Percentiles rank a stretch among this genome's conserved stretches.
Evolutionary conservation across 2,113 vertebrate species (phyloP).

Genomic region (Cryptoleucopteryx plumbea): DNA sequence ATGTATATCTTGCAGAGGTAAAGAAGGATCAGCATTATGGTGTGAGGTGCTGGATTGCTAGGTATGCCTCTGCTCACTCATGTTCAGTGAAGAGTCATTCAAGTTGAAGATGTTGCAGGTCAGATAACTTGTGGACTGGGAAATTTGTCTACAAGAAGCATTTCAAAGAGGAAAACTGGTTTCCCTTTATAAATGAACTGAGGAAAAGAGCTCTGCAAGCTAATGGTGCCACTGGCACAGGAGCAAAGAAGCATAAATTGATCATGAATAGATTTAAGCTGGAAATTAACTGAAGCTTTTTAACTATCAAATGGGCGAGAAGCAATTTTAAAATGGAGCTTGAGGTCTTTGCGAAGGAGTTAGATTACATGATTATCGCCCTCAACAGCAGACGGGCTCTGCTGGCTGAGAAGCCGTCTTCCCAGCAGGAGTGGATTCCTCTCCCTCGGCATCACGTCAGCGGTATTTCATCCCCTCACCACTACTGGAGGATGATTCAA

Average conservation of each 20-base stretch:
- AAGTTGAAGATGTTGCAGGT: not conserved
- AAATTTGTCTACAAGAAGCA: slow-evolving; percentile 2
- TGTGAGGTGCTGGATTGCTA: not conserved
- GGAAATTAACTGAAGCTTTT: not conserved
- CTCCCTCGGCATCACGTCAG: not conserved
- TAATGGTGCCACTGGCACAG: not conserved
- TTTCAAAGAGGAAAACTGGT: not conserved
- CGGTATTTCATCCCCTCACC: rapidly evolving
- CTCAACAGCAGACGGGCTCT: not conserved
- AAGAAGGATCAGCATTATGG: not conserved
- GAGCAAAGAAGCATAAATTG: not conserved
- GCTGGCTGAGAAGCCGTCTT: not conserved
- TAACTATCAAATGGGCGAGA: not conserved
- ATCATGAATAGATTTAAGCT: not conserved
- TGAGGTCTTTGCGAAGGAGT: not conserved
- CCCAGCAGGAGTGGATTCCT: not conserved
- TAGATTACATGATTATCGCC: not conserved
- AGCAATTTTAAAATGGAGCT: not conserved
- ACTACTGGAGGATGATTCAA: not conserved
- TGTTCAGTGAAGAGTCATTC: not conserved
- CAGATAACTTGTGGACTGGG: not conserved
- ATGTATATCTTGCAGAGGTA: not conserved
- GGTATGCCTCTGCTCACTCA: not conserved
- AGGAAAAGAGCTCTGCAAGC: not conserved
- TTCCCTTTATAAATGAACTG: not conserved